A percentile compares a stretch with the other conserved stretches of the same genome.
These are phyloP conservation scores for Nipponia nippon DNA, from an alignment of 2,113 vertebrate species.

Conservation along the genomic window DNA sequence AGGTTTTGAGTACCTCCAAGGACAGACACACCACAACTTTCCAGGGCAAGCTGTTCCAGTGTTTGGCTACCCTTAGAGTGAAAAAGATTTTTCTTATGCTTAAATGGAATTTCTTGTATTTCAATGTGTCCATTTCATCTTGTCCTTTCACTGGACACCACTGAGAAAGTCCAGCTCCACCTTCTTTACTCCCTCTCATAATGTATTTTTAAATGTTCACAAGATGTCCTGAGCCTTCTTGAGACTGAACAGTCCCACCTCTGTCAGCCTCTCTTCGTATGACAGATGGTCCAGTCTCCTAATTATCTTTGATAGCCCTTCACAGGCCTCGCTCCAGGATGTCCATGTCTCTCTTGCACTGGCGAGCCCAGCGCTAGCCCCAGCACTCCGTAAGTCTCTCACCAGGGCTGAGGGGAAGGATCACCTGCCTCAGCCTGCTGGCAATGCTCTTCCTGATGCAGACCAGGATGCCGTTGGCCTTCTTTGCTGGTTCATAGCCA, in stretches of 20 bases:
- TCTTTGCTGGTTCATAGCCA: background rate
- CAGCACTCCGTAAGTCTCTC: background rate
- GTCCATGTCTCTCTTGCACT: background rate
- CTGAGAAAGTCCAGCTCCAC: background rate
- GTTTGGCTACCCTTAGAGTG: background rate
- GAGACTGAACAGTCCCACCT: background rate
- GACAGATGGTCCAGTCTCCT: background rate
- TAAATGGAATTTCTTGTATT: background rate
- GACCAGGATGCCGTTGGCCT: accelerated
- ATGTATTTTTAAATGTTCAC: background rate
- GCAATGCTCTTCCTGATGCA: background rate
- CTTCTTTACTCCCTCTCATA: background rate
- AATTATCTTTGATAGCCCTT: background rate
- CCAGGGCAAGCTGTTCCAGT: background rate
- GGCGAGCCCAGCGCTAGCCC: background rate
- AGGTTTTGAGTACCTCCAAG: background rate
- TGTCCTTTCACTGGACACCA: background rate
- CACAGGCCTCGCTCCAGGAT: background rate
- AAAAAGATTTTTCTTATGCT: background rate
- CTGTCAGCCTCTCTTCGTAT: background rate
- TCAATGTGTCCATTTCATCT: background rate
- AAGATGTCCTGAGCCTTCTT: background rate
- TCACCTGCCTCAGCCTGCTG: background rate
- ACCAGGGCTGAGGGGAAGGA: background rate
- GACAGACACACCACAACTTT: background rate